These are phyloP conservation scores for Torymus tubicola DNA, from an alignment of 2,888 invertebrate genomes.

Conservation along the genomic window DNA sequence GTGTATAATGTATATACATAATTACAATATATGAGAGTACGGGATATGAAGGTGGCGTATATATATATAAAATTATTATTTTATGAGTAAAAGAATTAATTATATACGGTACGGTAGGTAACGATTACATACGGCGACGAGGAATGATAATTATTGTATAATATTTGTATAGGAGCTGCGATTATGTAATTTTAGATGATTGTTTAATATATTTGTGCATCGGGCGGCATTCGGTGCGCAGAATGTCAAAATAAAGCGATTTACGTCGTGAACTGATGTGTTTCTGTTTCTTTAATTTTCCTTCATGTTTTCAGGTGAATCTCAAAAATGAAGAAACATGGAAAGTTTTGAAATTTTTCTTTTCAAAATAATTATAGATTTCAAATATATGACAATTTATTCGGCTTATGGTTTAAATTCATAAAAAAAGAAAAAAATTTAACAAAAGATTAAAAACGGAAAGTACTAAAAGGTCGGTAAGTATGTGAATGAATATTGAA, in stretches of 20 bases:
- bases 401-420: too few relatives aligned
- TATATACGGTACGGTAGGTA: constrained; percentile 52
- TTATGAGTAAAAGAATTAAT: constrained; percentile 52
- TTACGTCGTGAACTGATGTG: constrained; percentile 29
- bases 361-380: too few relatives aligned
- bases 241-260: constrained; percentile 68
- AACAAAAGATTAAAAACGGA: too few relatives aligned
- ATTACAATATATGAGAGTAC: constrained; percentile 48
- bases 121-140: constrained; percentile 50
- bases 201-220: constrained; percentile 68
- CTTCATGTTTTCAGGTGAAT: too few relatives aligned
- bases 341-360: too few relatives aligned
- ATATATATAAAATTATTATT: constrained; percentile 32
- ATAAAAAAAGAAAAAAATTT: too few relatives aligned
- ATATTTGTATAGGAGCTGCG: constrained; percentile 72
- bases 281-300: too few relatives aligned
- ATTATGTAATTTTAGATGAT: constrained; percentile 69
- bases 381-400: too few relatives aligned
- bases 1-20: constrained; percentile 56
- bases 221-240: constrained; percentile 63
- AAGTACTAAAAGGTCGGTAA: too few relatives aligned
- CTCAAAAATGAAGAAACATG: too few relatives aligned
- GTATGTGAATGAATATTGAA: too few relatives aligned
- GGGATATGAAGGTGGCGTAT: constrained; percentile 28
- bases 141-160: constrained; percentile 66